phyloP scores from a whole-genome alignment of 2,113 vertebrate species.

The Thymallus thymallus region DNA sequence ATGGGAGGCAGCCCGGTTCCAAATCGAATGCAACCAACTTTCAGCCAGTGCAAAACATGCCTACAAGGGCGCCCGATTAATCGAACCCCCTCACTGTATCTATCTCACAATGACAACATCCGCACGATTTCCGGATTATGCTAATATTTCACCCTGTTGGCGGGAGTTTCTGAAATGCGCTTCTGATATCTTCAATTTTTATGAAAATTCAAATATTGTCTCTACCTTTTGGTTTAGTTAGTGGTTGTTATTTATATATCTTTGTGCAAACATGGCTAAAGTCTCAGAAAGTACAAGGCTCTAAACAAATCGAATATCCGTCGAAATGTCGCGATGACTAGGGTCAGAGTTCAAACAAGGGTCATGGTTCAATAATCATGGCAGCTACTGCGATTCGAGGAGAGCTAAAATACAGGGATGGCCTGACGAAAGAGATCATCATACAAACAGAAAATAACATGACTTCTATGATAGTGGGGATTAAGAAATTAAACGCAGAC shows the following conservation, averaged over 20 bases:
- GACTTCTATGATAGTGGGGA: conserved; percentile 46
- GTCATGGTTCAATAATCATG: conserved; percentile 42
- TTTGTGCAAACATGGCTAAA: not conserved
- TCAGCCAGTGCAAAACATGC: too few relatives aligned
- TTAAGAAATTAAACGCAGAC: conserved; percentile 36
- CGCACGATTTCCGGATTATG: conserved; percentile 48
- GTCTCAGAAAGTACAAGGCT: not conserved
- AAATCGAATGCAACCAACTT: too few relatives aligned
- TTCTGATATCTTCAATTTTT: not conserved
- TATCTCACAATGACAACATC: conserved; percentile 35
- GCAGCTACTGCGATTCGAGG: conserved; percentile 38
- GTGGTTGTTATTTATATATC: too few relatives aligned
- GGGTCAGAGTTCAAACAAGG: too few relatives aligned
- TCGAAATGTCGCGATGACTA: too few relatives aligned
- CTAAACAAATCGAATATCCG: too few relatives aligned
- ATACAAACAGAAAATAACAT: conserved; percentile 51
- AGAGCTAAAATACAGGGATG: conserved; percentile 56
- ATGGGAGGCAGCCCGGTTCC: too few relatives aligned
- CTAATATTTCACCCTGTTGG: conserved; percentile 29
- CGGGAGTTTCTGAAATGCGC: conserved; percentile 31
- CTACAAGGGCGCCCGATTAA: too few relatives aligned
- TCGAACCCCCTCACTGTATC: too few relatives aligned
- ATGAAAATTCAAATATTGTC: too few relatives aligned
- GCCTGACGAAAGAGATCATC: conserved; percentile 36
- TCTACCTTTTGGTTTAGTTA: too few relatives aligned